Conservation (phyloP, 2,113 vertebrate species). For the Micronycteris hirsuta region DNA sequence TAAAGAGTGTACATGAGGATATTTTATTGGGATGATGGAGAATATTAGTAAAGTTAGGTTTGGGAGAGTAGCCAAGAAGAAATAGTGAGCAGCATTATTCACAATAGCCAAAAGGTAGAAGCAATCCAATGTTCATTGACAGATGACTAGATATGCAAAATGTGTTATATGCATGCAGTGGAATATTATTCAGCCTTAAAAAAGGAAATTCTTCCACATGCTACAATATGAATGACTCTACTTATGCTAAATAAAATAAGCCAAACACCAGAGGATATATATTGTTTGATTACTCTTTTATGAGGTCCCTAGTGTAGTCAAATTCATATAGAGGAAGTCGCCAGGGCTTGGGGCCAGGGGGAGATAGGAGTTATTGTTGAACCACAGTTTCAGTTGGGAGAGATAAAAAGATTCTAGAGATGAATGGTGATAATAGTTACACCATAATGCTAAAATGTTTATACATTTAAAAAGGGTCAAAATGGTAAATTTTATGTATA, state of each 20-base stretch:
- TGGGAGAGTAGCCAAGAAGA: not conserved
- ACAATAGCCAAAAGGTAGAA: not conserved
- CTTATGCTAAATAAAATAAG: not conserved
- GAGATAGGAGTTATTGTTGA: not conserved
- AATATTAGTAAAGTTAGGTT: not conserved
- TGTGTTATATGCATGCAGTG: not conserved
- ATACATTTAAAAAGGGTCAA: not conserved
- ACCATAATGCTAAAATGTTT: not conserved
- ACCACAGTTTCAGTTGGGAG: not conserved
- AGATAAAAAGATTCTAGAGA: not conserved
- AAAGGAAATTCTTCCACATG: not conserved
- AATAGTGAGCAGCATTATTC: not conserved
- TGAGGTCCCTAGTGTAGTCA: not conserved
- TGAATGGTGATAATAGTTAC: not conserved
- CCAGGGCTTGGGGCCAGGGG: not conserved
- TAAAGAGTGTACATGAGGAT: not conserved
- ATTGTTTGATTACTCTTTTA: not conserved
- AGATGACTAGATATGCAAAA: not conserved
- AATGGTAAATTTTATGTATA: not conserved
- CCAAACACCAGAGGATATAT: not conserved
- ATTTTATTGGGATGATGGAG: not conserved
- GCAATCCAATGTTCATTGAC: not conserved
- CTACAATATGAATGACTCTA: not conserved
- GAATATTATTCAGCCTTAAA: not conserved
- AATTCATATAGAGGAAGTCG: not conserved